These are phyloP conservation scores for Panurus biarmicus DNA, from an alignment of 2,113 vertebrate genomes.

Conservation along the genomic window DNA sequence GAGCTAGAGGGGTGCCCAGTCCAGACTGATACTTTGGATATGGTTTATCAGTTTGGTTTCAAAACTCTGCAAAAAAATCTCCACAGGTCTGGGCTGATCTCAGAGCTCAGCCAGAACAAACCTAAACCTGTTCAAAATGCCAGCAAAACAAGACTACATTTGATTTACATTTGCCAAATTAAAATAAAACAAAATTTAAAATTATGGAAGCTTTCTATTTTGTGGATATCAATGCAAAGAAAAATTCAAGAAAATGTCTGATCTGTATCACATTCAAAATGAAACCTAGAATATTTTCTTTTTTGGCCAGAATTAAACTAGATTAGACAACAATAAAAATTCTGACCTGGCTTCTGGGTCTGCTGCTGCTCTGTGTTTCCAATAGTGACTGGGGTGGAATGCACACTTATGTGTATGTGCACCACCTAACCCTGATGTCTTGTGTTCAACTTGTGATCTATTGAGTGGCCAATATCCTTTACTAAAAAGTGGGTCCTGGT, in stretches of 20 bases:
- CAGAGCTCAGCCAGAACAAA: not conserved
- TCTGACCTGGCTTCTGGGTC: not conserved
- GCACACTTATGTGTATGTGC: rapidly evolving
- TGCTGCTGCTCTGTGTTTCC: not conserved
- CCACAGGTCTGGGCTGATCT: not conserved
- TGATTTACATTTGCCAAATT: not conserved
- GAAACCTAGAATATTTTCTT: not conserved
- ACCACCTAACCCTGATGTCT: not conserved
- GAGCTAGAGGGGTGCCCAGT: not conserved
- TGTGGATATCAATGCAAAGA: not conserved
- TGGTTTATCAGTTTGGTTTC: not conserved
- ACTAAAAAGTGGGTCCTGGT: not conserved
- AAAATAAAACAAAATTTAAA: not conserved
- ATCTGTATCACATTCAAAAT: not conserved
- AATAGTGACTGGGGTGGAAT: not conserved
- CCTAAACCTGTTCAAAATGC: not conserved
- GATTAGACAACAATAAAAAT: not conserved
- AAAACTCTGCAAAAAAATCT: not conserved
- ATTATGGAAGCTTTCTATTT: not conserved
- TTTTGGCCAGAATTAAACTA: not conserved
- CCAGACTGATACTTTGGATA: not conserved
- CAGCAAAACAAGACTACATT: not conserved
- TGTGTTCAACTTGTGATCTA: not conserved
- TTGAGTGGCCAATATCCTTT: not conserved
- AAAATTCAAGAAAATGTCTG: not conserved